Base-by-base conservation (phyloP, 2,888 invertebrate genomes). In the Leptinotarsa peninsularis region DNA sequence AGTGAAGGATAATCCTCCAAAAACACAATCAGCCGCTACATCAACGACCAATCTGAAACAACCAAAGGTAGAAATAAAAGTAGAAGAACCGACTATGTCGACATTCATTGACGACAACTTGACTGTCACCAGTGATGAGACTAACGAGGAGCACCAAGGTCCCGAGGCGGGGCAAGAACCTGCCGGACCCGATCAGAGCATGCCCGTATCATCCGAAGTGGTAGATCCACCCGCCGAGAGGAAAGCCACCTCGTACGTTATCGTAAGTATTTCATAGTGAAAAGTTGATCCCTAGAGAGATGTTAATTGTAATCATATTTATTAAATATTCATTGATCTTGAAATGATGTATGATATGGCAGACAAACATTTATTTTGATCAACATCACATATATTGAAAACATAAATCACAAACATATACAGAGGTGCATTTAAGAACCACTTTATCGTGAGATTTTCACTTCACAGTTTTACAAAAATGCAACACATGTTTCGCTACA, bases 241-340 rank as follows among this genome's bases (percentile, higher is more conserved):
- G 81, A 91, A 91, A 85, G 91, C 91, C 73, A 92, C 91, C 80
- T 92, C 92, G 72, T 92, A 92, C 83, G 91, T 92, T 84, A 91
- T 91, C 87, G 92, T 92, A 87, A 89, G 88, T 83, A 14, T 43
- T 50, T 58, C 67, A 15, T 58, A 21, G 43, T 43, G 43, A 43
- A 43, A 43, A 43, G 43, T 43, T 43, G 43, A 10, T 10, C 43
- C 43, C 3, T 13, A 13, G 43, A 43, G 10, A 43, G 7, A 43
- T 43, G 43, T 43, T 43, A 10, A 43, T 10, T 10, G 13, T 43
- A 43, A 43, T 43, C 7, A 43, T 43, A 13, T 43, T 43, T 43
- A 13, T 10, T 10, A 43, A 10, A 43, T 43, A 14, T n/a, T 52
- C 4, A 52, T 52, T 52, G n/a, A 43, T 43, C 3, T 0, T 1